Evolutionary conservation across 2,888 invertebrate species (phyloP).

Genomic region (Amphimallon solstitiale): DNA sequence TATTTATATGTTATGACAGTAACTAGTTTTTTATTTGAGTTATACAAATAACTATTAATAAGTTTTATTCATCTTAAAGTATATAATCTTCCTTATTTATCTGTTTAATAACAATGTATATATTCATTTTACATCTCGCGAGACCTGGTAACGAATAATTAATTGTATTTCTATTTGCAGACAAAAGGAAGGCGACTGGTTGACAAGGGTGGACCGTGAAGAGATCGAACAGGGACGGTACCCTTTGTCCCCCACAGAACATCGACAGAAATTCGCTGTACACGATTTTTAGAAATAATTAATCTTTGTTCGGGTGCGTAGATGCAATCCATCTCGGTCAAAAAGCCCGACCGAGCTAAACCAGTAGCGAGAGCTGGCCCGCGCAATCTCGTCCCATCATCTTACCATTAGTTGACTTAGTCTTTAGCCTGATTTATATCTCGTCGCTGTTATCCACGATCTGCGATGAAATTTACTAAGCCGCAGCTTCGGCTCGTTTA

Average conservation of each 20-base stretch:
- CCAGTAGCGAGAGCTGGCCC: conserved; percentile 47
- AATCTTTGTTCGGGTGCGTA: conserved; percentile 45
- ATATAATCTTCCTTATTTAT: no score
- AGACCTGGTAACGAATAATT: conserved; percentile 12
- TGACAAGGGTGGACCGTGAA: conserved; percentile 5
- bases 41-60: no score
- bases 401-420: conserved; percentile 52
- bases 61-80: no score
- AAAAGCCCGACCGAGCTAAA: conserved; percentile 45
- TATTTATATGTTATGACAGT: no score
- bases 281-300: conserved; percentile 45
- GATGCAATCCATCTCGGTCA: conserved; percentile 48
- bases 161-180: conserved; percentile 1
- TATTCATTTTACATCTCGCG: no score
- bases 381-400: conserved; percentile 50
- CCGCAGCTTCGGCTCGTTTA: conserved; percentile 13
- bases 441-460: conserved; percentile 45
- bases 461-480: conserved; percentile 41
- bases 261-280: conserved; percentile 36
- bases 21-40: no score
- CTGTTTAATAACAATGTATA: no score
- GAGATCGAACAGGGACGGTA: conserved; percentile 3
- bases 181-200: background rate
- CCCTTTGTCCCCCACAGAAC: conserved; percentile 26
- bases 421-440: conserved; percentile 46